Evolutionary conservation across 2,797 vertebrate species (phyloP), one percentile per base, ranked within the genome.

Genomic region (Rousettus madagascariensis): DNA sequence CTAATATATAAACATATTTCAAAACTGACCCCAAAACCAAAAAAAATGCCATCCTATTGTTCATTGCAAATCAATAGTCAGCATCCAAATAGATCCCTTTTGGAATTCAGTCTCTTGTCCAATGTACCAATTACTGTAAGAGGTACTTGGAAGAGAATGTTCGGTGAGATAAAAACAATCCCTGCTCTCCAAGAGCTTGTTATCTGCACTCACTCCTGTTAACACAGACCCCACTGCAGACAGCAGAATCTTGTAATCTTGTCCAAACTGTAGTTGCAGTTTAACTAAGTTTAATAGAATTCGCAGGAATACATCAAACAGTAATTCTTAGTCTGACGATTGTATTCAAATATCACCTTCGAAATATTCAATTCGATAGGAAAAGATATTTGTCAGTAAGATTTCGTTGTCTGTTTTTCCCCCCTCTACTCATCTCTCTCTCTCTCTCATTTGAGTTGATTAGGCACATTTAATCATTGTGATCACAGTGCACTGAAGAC

Each of bases 401-500:
- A 53, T 41, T 86, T 68, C 51, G 20, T 46, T 80, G 8, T 71
- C 33, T 77, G 36, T 74, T 95, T 68, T 79, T 28, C 22, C 2
- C 4, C 19, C 6, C 16, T 85, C 33, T 94, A 36, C 13, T 75
- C 41, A 57, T 87, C 7, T 46, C 46, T 46, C 11, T 69, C 17
- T n/a, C 30, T 65, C 66, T 1, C 15, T 89, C 51, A 46, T 75
- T 57, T 95, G 63, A 88, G 53, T 41, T 86, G 38, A 69, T 94
- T 78, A 57, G 28, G 26, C 1, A 57, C 36, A 86, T 85, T 92
- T 94, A 92, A 66, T 88, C 55, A 91, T 92, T 87, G 51, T 86
- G 55, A 92, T 65, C 20, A 69, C 13, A 69, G 83, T 19, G 38
- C 5, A 28, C 2, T 78, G 28, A 94, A 83, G 46, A 83, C 30